Conservation (phyloP, 1,140 invertebrate species). For the Drosophila carrolli region DNA sequence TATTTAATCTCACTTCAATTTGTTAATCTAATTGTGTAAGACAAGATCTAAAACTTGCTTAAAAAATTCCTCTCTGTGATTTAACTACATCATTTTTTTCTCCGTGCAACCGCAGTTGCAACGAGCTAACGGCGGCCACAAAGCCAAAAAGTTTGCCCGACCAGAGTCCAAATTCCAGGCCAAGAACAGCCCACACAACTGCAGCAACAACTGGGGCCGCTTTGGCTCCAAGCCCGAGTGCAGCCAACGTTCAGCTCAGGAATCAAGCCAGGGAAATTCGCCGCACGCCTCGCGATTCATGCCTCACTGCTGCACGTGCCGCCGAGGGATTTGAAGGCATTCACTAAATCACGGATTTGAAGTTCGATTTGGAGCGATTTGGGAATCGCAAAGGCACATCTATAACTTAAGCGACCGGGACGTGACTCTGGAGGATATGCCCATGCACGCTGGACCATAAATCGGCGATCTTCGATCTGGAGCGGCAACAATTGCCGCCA, state of each 20-base stretch:
- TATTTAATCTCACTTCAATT: too few species aligned
- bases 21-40: too few species aligned
- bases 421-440: conserved; percentile 70
- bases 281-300: conserved; percentile 5
- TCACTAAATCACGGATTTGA: conserved; percentile 70
- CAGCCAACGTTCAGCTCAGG: conserved; percentile 21
- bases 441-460: conserved; percentile 57
- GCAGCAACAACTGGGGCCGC: conserved; percentile 6
- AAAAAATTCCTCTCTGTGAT: too few species aligned
- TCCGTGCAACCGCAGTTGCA: conserved; percentile 16
- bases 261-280: conserved; percentile 25
- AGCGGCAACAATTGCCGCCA: conserved; percentile 44
- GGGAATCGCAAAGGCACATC: conserved; percentile 46
- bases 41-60: too few species aligned
- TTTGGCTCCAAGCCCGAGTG: conserved; percentile 21
- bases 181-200: conserved; percentile 34
- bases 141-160: conserved; percentile 34
- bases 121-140: conserved; percentile 14
- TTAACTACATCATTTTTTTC: not conserved
- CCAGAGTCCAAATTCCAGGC: conserved; percentile 48
- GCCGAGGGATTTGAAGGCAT: conserved; percentile 51
- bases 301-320: conserved; percentile 37
- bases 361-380: conserved; percentile 52
- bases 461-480: conserved; percentile 45
- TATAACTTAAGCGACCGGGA: conserved; percentile 42